Evolutionary conservation across 2,888 invertebrate species (phyloP), one percentile per base, ranked within the genome.

Genomic region (Sphaerophoria rueppellii): DNA sequence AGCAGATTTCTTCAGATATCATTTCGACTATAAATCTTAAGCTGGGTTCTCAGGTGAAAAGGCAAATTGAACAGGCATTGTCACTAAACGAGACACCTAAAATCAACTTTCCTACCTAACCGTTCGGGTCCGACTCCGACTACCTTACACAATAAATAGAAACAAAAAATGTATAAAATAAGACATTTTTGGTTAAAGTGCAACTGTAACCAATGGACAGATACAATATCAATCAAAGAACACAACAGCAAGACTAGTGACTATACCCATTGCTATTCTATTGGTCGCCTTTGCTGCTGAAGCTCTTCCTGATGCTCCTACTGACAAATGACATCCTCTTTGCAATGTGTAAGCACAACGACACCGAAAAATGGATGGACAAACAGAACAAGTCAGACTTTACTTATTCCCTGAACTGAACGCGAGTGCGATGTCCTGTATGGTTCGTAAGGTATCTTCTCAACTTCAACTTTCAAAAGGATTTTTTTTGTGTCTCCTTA

Each of bases 321-420:
- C 75, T 83, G 80, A 83, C 83, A 83, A 83, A 83, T 83, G 83
- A 69, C 71, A 71, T 80, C 67, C 79, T 79, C 61, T 72, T 72
- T 72, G 75, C 50, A 55, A 67, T 60, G 55, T 79, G 71, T 79
- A 75, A 79, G 79, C 75, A 83, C 54, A 58, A 65, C 60, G 82
- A 79, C 78, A 71, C 71, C 74, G 61, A 71, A 61, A 74, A 82
- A 82, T 82, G 78, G 70, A 82, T 74, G 78, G 63, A 76, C 79
- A 75, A 55, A 72, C 67, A 67, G 40, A 2, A 55, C 46, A 67
- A 32, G 63, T 35, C 55, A 70, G 57, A 55, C 52, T 67, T 55
- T 35, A 12, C 37, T 65, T 37, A 7, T 16, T 52, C 7, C 16
- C 6, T 43, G 43, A 4, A 12, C 9, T 9, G 43, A 9, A 43